Evolutionary conservation across 2,888 invertebrate species (phyloP).

Genomic region (Eremobia ochroleuca): DNA sequence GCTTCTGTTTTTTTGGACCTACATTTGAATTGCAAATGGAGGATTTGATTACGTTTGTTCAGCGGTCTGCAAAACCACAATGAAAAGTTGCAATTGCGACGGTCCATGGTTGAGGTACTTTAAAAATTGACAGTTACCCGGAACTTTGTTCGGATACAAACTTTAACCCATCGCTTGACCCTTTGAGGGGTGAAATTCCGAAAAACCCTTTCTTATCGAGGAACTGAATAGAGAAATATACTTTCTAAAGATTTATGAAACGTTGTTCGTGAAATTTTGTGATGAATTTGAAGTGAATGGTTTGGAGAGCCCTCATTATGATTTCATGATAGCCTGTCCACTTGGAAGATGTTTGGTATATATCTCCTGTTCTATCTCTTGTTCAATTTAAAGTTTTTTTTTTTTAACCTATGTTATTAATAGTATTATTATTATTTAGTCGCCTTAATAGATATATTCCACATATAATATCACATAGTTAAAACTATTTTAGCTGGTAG

Average conservation of each 20-base stretch:
- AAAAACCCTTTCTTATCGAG: neutral
- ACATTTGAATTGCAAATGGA: slow-evolving; percentile 45
- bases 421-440: too few relatives aligned
- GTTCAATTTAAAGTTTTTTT: too few relatives aligned
- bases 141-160: neutral
- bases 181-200: neutral
- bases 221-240: neutral
- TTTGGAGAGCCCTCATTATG: neutral
- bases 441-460: too few relatives aligned
- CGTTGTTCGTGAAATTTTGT: neutral
- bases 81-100: neutral
- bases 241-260: neutral
- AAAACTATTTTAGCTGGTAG: neutral
- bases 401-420: neutral
- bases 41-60: slow-evolving; percentile 25
- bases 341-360: neutral
- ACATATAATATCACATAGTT: neutral
- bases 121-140: neutral
- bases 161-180: neutral
- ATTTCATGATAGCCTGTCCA: neutral
- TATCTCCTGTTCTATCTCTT: too few relatives aligned
- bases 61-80: slow-evolving; percentile 1
- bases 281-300: neutral
- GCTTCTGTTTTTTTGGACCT: slow-evolving; percentile 32
- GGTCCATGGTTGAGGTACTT: neutral